phyloP scores from a whole-genome alignment of 2,888 invertebrate species.

The Zeuzera pyrina region DNA sequence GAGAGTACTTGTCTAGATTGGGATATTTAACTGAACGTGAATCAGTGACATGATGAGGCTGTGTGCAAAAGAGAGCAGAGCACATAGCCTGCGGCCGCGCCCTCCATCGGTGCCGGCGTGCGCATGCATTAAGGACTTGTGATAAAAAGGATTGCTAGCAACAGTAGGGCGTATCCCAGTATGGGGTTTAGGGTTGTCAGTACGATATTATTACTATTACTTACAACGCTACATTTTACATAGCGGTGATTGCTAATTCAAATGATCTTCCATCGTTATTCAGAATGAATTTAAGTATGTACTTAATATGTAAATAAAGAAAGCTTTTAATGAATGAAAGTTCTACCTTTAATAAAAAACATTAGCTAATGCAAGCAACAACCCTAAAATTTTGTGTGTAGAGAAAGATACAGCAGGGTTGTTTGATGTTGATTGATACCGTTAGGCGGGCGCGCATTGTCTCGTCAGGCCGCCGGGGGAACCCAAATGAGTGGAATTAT shows the following conservation, averaged over 20 bases:
- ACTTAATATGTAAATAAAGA: too few species aligned
- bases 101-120: constrained; percentile 19
- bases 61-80: constrained; percentile 18
- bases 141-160: constrained; percentile 24
- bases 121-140: constrained; percentile 17
- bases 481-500: constrained; percentile 68
- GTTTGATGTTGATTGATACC: constrained; percentile 74
- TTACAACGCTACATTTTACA: too few species aligned
- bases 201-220: background rate
- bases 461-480: constrained; percentile 46
- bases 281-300: too few species aligned
- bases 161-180: constrained; percentile 18
- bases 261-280: too few species aligned
- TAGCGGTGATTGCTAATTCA: too few species aligned
- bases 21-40: too few species aligned
- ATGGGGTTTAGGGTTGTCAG: constrained; percentile 14
- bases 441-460: constrained; percentile 65
- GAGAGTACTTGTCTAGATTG: too few species aligned
- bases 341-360: too few species aligned
- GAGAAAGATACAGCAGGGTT: constrained; percentile 40
- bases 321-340: too few species aligned
- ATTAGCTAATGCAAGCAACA: too few species aligned
- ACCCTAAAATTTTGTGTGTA: constrained; percentile 31
- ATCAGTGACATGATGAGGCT: constrained; percentile 13
- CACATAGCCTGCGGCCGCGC: constrained; percentile 20